A percentile compares a stretch with the other conserved stretches of the same genome.
Evolutionary conservation across 2,888 invertebrate genomes (phyloP).

Genomic region (Ametastegia equiseti): DNA sequence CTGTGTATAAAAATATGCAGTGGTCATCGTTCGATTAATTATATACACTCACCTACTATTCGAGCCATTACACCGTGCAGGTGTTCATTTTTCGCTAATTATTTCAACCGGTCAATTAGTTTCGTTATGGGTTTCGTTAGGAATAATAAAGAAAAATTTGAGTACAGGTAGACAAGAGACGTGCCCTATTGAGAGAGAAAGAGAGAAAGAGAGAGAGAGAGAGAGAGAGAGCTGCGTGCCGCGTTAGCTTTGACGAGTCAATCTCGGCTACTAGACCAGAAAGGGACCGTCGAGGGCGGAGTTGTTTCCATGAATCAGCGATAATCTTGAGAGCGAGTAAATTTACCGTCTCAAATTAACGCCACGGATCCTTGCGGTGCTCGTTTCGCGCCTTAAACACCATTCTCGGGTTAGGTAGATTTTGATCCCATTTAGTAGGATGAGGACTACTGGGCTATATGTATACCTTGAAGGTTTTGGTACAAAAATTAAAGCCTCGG

Average conservation of each 20-base stretch:
- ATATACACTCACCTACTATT: too few relatives aligned
- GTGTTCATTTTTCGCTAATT: constrained; percentile 24
- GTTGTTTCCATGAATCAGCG: constrained; percentile 72
- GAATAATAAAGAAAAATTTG: background rate
- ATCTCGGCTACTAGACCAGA: constrained; percentile 59
- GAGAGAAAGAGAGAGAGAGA: too few relatives aligned
- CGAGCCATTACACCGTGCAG: too few relatives aligned
- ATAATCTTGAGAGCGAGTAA: constrained; percentile 65
- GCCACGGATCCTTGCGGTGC: background rate
- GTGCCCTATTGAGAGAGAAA: too few relatives aligned
- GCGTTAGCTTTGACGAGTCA: constrained; percentile 71
- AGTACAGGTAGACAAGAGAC: constrained; percentile 2
- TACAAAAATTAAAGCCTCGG: background rate
- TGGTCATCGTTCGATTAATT: constrained; percentile 6
- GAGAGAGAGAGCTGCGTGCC: too few relatives aligned
- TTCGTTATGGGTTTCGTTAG: background rate
- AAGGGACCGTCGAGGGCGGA: constrained; percentile 49
- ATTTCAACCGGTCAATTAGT: constrained; percentile 24
- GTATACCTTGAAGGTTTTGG: too few relatives aligned
- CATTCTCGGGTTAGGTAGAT: too few relatives aligned
- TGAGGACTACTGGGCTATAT: too few relatives aligned
- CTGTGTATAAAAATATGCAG: too few relatives aligned
- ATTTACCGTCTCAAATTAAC: constrained; percentile 55
- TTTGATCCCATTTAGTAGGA: too few relatives aligned
- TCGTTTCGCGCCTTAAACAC: background rate